Conservation (phyloP, 2,797 vertebrate genomes). For the Pterois miles region DNA sequence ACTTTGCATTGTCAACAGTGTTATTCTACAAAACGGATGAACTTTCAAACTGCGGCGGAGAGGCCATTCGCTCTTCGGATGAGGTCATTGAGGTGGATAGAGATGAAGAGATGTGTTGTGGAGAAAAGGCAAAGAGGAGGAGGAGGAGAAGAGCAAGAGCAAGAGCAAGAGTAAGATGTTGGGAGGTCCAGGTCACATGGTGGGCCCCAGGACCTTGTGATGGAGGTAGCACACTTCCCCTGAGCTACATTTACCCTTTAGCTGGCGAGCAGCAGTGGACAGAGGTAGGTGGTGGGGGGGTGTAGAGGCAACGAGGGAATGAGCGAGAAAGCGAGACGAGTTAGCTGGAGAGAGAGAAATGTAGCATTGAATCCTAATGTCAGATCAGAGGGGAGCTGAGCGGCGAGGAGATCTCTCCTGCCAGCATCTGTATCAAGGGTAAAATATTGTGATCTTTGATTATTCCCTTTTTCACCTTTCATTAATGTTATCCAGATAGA, state of each 20-base stretch:
- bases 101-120: slow-evolving; percentile 48
- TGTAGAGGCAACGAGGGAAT: slow-evolving; percentile 10
- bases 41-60: slow-evolving; percentile 40
- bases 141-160: slow-evolving; percentile 12
- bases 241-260: slow-evolving; percentile 82
- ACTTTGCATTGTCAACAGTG: slow-evolving; percentile 41
- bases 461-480: slow-evolving; percentile 79
- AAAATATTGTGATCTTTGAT: slow-evolving; percentile 84
- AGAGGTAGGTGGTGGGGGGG: slow-evolving; percentile 23
- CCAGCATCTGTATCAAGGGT: slow-evolving; percentile 69
- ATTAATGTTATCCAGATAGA: slow-evolving; percentile 79
- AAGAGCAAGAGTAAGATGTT: slow-evolving; percentile 41
- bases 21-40: slow-evolving; percentile 33
- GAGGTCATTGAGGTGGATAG: slow-evolving; percentile 52
- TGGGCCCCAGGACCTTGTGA: slow-evolving; percentile 47
- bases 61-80: slow-evolving; percentile 33
- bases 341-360: slow-evolving; percentile 66
- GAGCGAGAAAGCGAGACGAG: slow-evolving; percentile 52
- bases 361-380: slow-evolving; percentile 73
- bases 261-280: slow-evolving; percentile 60
- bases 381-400: slow-evolving; percentile 68
- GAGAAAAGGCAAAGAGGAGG: slow-evolving; percentile 27
- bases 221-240: slow-evolving; percentile 70
- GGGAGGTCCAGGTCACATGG: slow-evolving; percentile 64
- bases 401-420: slow-evolving; percentile 52